phyloP scores from a whole-genome alignment of 1,140 invertebrate genomes.

The Brachionus paranguensis region DNA sequence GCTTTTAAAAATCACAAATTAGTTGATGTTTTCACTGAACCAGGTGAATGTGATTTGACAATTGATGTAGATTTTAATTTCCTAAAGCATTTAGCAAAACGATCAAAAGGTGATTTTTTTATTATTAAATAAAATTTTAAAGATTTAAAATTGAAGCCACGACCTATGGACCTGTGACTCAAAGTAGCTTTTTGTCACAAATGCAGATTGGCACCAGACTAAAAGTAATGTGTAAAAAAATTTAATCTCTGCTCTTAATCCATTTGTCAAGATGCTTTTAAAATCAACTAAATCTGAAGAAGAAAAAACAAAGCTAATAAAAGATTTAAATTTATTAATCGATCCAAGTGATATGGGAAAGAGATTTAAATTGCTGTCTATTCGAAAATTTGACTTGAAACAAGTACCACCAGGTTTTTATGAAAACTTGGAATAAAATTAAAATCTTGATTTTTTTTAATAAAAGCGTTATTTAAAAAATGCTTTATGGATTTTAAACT shows the following conservation, averaged over 20 bases:
- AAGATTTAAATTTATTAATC: constrained; percentile 1
- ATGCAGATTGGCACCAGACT: constrained; percentile 29
- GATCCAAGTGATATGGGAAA: constrained; percentile 17
- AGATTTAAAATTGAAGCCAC: background rate
- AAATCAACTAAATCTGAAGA: background rate
- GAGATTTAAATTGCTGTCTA: constrained; percentile 9
- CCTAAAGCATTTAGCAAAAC: background rate
- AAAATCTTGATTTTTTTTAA: background rate
- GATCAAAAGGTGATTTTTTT: background rate
- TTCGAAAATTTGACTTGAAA: constrained; percentile 28
- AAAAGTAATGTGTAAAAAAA: background rate
- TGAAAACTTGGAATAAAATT: background rate
- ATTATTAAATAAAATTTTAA: background rate
- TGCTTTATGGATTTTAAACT: background rate
- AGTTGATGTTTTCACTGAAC: constrained; percentile 33
- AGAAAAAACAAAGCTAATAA: constrained; percentile 9
- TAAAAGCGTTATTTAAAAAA: constrained; percentile 21
- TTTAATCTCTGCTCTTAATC: background rate
- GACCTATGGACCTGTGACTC: constrained; percentile 4
- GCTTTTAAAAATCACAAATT: constrained; percentile 23
- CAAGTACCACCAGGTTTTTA: background rate
- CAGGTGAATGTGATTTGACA: constrained; percentile 29
- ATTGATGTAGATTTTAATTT: constrained; percentile 32
- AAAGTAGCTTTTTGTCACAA: constrained; percentile 18
- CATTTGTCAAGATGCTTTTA: background rate